Conservation (phyloP, 2,888 invertebrate species). For the Tromatobia lineatoria region DNA sequence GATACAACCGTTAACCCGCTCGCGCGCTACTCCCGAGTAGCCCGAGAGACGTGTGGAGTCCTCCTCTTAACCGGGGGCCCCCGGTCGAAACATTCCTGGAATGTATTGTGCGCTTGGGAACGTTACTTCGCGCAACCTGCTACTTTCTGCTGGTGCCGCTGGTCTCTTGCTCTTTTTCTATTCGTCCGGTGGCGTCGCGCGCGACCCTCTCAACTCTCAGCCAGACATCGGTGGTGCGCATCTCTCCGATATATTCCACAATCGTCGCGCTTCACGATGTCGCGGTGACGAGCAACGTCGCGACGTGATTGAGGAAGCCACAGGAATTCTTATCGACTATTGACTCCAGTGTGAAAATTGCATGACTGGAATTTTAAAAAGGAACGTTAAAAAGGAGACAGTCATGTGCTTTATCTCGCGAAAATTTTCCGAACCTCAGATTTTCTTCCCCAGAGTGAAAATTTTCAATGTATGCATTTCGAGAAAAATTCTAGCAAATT, state of each 20-base stretch:
- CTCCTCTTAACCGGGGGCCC: conserved; percentile 68
- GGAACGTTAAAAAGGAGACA: background rate
- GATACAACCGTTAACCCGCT: conserved; percentile 79
- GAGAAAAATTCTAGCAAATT: no score
- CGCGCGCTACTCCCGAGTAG: conserved; percentile 36
- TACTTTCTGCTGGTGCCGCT: conserved; percentile 33
- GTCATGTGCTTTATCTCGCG: background rate
- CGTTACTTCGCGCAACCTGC: conserved; percentile 63
- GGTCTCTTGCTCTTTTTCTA: conserved; percentile 22
- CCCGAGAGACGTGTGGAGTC: conserved; percentile 47
- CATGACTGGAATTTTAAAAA: background rate
- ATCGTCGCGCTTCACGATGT: conserved; percentile 25
- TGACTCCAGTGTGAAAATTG: background rate
- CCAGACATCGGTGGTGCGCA: conserved; percentile 31
- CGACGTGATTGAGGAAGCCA: background rate
- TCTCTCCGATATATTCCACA: conserved; percentile 35
- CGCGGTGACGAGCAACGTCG: background rate
- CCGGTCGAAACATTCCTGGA: conserved; percentile 79
- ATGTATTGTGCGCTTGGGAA: conserved; percentile 78
- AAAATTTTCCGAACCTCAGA: background rate
- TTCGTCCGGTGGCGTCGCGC: conserved; percentile 47
- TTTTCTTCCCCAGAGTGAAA: no score
- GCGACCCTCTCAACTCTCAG: background rate
- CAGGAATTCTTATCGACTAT: background rate
- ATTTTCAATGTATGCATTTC: no score